These are phyloP conservation scores for Aptenodytes forsteri DNA, from an alignment of 2,113 vertebrate species.

Conservation along the genomic window DNA sequence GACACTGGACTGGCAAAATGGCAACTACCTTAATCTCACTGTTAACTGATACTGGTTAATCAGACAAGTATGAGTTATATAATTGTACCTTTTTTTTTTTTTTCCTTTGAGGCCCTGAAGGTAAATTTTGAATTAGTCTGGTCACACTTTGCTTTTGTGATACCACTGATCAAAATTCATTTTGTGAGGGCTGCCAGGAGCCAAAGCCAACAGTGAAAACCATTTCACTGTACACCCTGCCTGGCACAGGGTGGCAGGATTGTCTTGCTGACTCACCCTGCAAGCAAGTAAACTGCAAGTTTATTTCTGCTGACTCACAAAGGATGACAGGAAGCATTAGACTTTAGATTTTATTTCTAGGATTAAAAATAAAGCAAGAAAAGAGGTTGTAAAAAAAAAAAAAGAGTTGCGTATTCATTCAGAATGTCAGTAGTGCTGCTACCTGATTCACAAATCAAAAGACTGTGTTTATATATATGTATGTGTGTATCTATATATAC, in stretches of 20 bases:
- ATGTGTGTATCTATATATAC: not conserved
- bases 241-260: constrained; percentile 8
- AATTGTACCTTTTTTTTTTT: not conserved
- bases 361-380: not conserved
- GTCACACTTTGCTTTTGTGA: not conserved
- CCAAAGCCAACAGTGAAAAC: not conserved
- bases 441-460: not conserved
- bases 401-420: not conserved
- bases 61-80: rapidly evolving
- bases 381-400: not conserved
- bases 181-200: not conserved
- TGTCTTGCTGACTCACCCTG: not conserved
- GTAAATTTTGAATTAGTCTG: not conserved
- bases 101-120: not conserved
- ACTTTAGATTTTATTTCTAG: not conserved
- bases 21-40: not conserved
- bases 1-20: not conserved
- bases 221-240: not conserved
- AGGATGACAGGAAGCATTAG: not conserved
- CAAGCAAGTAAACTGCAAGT: not conserved
- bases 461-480: not conserved
- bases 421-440: not conserved
- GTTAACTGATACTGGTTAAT: not conserved
- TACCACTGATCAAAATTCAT: not conserved
- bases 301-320: not conserved